Percentiles rank a stretch among this genome's conserved stretches.
Conservation (phyloP, 2,888 invertebrate genomes). For the Eustalomyia histrio region DNA sequence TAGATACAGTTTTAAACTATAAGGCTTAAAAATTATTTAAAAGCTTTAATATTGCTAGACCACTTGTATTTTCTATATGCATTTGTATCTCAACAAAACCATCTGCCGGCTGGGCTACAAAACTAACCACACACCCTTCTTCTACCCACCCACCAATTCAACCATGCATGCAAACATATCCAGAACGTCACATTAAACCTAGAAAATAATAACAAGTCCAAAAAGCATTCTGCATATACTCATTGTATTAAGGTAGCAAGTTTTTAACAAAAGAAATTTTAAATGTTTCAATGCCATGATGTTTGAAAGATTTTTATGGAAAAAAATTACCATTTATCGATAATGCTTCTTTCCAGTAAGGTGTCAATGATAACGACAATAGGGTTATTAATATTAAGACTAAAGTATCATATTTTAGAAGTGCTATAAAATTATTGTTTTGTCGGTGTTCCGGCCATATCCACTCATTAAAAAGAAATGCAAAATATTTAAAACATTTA, state of each 20-base stretch:
- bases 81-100: conserved; percentile 44
- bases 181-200: conserved; percentile 31
- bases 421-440: no score
- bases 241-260: background rate
- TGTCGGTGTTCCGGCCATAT: no score
- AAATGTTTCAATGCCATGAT: no score
- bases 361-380: no score
- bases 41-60: conserved; percentile 63
- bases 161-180: conserved; percentile 36
- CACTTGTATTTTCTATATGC: conserved; percentile 56
- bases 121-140: conserved; percentile 15
- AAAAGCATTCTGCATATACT: conserved; percentile 31
- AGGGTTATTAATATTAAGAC: no score
- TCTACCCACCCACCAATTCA: conserved; percentile 20
- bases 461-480: no score
- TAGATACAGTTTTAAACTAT: conserved; percentile 38
- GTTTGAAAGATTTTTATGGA: no score
- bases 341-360: no score
- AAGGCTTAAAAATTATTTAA: conserved; percentile 49
- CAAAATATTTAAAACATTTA: no score
- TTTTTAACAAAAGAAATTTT: background rate
- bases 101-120: conserved; percentile 19
- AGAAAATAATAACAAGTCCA: conserved; percentile 45
- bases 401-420: no score
- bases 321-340: no score